Evolutionary conservation across 2,888 invertebrate species (phyloP), one percentile per base, ranked within the genome.

Genomic region (Eurytoma adleriae): DNA sequence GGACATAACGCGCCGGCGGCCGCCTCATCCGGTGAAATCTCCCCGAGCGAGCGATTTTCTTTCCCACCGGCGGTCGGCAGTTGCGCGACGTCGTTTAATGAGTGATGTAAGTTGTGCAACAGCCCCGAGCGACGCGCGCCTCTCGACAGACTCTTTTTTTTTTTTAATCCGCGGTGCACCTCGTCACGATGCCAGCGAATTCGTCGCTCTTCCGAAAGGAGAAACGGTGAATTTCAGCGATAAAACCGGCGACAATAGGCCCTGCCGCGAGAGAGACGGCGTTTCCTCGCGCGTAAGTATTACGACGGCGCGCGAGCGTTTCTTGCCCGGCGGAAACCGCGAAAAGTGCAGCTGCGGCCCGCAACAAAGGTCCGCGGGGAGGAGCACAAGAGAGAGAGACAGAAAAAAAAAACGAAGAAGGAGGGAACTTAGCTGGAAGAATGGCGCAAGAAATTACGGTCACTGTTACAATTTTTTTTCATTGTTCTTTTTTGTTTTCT

Each of bases 401-500:
- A n/a, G 24, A 69, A 18, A 18, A 14, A 27, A 71, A 56, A 24
- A 69, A 69, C 10, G n/a, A n/a, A 7, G 40, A 40, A 2, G 40
- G 56, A 69, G 56, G 30, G 13, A 27, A 56, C 16, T 50, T n/a
- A 27, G 52, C 52, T 4, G 62, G 68, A 78, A 54, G 72, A 61
- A 54, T 61, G 30, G 20, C 68, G 62, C 59, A 14, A 69, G 77
- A 80, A 77, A 80, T 80, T 80, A 80, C 80, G 80, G 80, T 80
- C 80, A 80, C 77, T 80, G 80, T 80, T 78, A 80, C 80, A 70
- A 24, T 24, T 56, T 80, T 80, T 77, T 73, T 73, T 59, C 40
- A 40, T 40, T 40, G 40, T 56, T 67, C 10, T 48, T 50, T 16
- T 10, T 52, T 66, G 48, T 70, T 67, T 62, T 24, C 62, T n/a